A percentile compares a stretch with the other conserved stretches of the same genome.
phyloP scores from a whole-genome alignment of 1,140 invertebrate genomes.

The Drosophila sturtevanti region DNA sequence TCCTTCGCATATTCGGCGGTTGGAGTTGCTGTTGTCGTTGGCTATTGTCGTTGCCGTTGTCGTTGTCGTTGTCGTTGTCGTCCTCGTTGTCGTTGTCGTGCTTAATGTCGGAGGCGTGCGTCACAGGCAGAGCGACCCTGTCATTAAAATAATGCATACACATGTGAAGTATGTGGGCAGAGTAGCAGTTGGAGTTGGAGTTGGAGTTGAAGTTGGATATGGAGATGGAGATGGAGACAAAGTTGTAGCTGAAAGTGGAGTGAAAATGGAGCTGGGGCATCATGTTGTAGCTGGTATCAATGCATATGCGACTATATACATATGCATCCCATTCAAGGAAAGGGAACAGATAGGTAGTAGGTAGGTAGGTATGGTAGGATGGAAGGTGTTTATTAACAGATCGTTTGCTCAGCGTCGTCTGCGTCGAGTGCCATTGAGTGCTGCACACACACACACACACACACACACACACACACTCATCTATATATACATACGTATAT shows the following conservation, averaged over 20 bases:
- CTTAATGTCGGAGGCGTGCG: constrained; percentile 72
- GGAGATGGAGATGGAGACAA: constrained; percentile 12
- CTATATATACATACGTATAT: too few species aligned
- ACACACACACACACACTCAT: neutral
- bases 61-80: constrained; percentile 47
- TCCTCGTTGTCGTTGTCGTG: constrained; percentile 50
- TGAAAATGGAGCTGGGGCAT: neutral
- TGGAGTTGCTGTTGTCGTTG: constrained; percentile 37
- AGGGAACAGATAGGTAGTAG: neutral
- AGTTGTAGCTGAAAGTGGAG: constrained; percentile 10
- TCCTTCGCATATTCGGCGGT: constrained; percentile 66
- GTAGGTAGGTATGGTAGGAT: neutral
- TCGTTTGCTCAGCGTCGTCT: constrained; percentile 72
- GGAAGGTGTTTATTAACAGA: constrained; percentile 82
- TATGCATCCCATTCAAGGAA: constrained; percentile 7
- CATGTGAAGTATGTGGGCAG: constrained; percentile 77
- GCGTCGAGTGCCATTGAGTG: constrained; percentile 57
- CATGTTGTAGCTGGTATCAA: neutral
- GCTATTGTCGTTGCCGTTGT: constrained; percentile 43
- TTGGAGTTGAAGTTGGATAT: constrained; percentile 18
- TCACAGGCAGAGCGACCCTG: constrained; percentile 61
- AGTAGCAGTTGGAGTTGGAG: constrained; percentile 25
- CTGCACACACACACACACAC: constrained; percentile 15
- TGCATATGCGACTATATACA: neutral
- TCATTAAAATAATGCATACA: constrained; percentile 82